Base-by-base conservation (phyloP, 2,113 vertebrate genomes). In the Urocitellus parryii region DNA sequence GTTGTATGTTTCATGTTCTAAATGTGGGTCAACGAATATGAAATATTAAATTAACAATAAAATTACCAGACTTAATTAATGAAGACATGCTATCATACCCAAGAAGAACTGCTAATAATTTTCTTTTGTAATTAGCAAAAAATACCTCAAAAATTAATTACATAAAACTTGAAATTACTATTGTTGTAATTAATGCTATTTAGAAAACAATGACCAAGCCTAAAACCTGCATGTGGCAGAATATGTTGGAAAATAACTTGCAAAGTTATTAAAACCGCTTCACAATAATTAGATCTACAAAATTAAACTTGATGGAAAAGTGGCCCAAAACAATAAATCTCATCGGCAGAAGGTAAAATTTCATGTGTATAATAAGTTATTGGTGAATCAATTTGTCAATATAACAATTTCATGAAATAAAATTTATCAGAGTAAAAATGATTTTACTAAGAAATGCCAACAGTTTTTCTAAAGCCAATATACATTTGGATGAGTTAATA, bases 121-220 rank as follows among this genome's bases (percentile, higher is more conserved):
- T 81, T 94, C 18, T 77, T 91, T 78, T 86, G 29, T n/a, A 63
- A 58, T 73, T 89, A 51, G 11, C 56, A 70, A 58, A 95, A 74
- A 27, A 45, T 16, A 13, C 32, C 20, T 29, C 51, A 10, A 77
- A 94, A 94, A 84, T 88, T 88, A 27, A 90, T 95, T 93, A 89
- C 5, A 90, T 27, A 70, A 61, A 32, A 61, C 20, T n/a, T 42
- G 42, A 77, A 92, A 73, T 68, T 20, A 77, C 51, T 32, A 56
- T 51, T 88, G 11, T 3, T 67, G 37, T 48, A 11, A 32, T 58
- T 73, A 48, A 56, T 85, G 22, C n/a, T 77, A 76, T 53, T 58
- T 68, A 58, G 45, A 45, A 65, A 82, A 91, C 48, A 67, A 88
- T 58, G 24, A 6, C 22, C 48, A 51, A 63, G 45, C 32, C n/a